Percentiles rank a stretch among this genome's conserved stretches.
Conservation (phyloP, 2,888 invertebrate genomes). For the Drosophila robusta region DNA sequence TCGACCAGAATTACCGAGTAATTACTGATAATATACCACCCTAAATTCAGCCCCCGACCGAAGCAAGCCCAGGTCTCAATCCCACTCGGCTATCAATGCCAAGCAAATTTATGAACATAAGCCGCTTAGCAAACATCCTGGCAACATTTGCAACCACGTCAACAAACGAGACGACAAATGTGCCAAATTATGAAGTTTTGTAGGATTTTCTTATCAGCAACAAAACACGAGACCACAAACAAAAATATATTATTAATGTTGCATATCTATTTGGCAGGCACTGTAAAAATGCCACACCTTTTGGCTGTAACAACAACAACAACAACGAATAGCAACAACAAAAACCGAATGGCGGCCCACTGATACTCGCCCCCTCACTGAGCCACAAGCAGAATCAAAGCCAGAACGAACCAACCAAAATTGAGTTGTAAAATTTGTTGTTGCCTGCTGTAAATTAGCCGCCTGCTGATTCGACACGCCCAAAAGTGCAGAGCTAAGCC, state of each 20-base stretch:
- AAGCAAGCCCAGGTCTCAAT: not conserved
- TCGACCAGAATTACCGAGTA: too few species aligned
- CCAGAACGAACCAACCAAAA: constrained; percentile 63
- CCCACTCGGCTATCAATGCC: constrained; percentile 9
- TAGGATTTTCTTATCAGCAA: constrained; percentile 76
- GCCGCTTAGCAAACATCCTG: constrained; percentile 70
- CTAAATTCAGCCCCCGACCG: not conserved
- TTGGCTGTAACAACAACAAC: constrained; percentile 29
- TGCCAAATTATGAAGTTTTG: constrained; percentile 61
- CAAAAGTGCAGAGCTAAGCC: constrained; percentile 56
- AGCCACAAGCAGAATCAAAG: constrained; percentile 1
- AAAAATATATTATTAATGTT: constrained; percentile 57
- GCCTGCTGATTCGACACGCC: constrained; percentile 67
- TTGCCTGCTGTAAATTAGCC: constrained; percentile 66
- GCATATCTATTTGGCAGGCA: constrained; percentile 70
- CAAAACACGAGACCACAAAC: constrained; percentile 60
- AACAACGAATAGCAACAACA: constrained; percentile 34
- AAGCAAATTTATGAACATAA: constrained; percentile 79
- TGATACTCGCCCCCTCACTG: constrained; percentile 33
- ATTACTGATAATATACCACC: constrained; percentile 16
- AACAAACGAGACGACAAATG: constrained; percentile 36
- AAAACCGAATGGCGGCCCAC: constrained; percentile 71
- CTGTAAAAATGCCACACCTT: constrained; percentile 69
- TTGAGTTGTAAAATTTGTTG: constrained; percentile 72
- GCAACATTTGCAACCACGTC: constrained; percentile 23